Evolutionary conservation across 2,888 invertebrate species (phyloP).

Genomic region (Cataglyphis rosenhaueri): DNA sequence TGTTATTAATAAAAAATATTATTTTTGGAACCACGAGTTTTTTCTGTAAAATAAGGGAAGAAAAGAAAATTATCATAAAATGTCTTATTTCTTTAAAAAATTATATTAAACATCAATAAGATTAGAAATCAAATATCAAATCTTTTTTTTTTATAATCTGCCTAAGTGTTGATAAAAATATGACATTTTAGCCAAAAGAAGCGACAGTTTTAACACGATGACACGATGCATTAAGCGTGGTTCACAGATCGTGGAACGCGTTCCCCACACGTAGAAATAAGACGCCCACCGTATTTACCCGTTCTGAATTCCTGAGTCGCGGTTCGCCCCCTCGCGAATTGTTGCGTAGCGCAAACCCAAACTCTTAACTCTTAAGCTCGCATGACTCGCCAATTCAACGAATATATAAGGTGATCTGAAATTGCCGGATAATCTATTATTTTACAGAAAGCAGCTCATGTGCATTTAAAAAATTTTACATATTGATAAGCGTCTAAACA

Average conservation of each 20-base stretch:
- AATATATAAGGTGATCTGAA: slow-evolving; percentile 68
- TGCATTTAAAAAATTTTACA: not conserved
- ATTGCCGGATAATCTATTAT: not conserved
- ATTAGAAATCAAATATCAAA: not conserved
- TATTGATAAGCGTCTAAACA: not conserved
- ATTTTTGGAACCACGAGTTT: not conserved
- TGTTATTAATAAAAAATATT: not conserved
- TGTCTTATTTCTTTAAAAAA: no score
- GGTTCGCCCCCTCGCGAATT: slow-evolving; percentile 81
- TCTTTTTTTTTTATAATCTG: not conserved
- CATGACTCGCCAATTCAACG: slow-evolving; percentile 69
- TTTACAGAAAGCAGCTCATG: not conserved
- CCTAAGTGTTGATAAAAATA: not conserved
- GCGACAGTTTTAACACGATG: slow-evolving; percentile 67
- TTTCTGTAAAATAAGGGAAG: not conserved
- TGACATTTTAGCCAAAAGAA: slow-evolving; percentile 9
- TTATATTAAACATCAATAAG: not conserved
- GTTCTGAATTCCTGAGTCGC: slow-evolving; percentile 80
- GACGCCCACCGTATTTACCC: slow-evolving; percentile 81
- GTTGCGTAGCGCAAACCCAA: slow-evolving; percentile 78
- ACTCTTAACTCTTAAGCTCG: slow-evolving; percentile 78
- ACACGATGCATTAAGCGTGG: slow-evolving; percentile 64
- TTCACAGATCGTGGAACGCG: slow-evolving; percentile 76
- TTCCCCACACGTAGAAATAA: slow-evolving; percentile 75
- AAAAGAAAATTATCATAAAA: not conserved